phyloP scores from a whole-genome alignment of 2,888 invertebrate genomes.

The Drosophila pseudotakahashii region DNA sequence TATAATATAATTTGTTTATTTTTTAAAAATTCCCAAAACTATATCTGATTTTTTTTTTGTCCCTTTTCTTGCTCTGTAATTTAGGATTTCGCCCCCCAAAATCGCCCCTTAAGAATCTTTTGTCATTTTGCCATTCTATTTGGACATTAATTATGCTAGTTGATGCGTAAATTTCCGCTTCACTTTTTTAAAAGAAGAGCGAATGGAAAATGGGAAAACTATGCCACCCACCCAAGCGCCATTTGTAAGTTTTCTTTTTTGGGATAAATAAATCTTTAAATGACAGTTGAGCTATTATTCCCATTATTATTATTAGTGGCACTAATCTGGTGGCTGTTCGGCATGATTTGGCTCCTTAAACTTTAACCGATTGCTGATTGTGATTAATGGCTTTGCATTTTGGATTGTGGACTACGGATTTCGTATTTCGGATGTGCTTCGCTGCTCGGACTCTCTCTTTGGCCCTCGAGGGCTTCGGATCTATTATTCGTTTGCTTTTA shows the following conservation, averaged over 20 bases:
- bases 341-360: slow-evolving; percentile 51
- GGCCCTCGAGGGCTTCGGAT: slow-evolving; percentile 10
- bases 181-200: slow-evolving; percentile 26
- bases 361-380: slow-evolving; percentile 64
- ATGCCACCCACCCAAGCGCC: background rate
- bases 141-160: slow-evolving; percentile 55
- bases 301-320: slow-evolving; percentile 46
- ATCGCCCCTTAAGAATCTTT: slow-evolving; percentile 13
- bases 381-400: slow-evolving; percentile 64
- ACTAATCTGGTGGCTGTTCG: slow-evolving; percentile 54
- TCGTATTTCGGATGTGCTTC: background rate
- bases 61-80: background rate
- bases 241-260: slow-evolving; percentile 2
- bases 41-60: no score
- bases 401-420: background rate
- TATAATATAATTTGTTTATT: no score
- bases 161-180: slow-evolving; percentile 49
- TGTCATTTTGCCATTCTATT: slow-evolving; percentile 37
- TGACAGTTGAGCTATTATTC: slow-evolving; percentile 53
- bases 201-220: slow-evolving; percentile 20
- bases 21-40: no score
- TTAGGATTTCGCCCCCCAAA: background rate
- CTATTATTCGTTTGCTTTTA: slow-evolving; percentile 54
- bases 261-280: slow-evolving; percentile 31
- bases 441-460: background rate